A percentile compares a stretch with the other conserved stretches of the same genome.
These are phyloP conservation scores for Amphiprion ocellaris DNA, from an alignment of 2,113 vertebrate genomes.

Conservation along the genomic window DNA sequence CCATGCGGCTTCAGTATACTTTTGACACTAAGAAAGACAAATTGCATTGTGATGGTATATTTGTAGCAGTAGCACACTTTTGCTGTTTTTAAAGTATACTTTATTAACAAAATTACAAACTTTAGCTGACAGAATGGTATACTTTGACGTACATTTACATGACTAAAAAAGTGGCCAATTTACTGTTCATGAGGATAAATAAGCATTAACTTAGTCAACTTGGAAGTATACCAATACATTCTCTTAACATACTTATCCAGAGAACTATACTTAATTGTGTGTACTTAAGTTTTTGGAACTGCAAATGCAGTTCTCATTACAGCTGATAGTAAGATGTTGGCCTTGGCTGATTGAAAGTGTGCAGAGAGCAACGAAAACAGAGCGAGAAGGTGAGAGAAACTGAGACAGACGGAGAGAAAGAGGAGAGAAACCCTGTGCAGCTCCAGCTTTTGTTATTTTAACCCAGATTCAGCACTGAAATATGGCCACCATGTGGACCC, in stretches of 20 bases:
- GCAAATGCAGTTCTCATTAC: constrained; percentile 17
- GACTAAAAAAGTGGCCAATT: too few species aligned
- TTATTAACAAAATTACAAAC: neutral
- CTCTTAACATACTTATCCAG: neutral
- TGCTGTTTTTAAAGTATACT: neutral
- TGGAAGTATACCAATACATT: neutral
- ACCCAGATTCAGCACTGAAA: constrained; percentile 80
- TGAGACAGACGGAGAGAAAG: constrained; percentile 24
- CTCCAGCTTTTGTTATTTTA: constrained; percentile 78
- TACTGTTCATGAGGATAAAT: too few species aligned
- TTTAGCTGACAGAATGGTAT: too few species aligned
- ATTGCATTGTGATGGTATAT: too few species aligned
- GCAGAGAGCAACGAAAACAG: constrained; percentile 41
- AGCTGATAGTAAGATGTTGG: constrained; percentile 38
- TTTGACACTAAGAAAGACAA: too few species aligned
- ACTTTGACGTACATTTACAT: too few species aligned
- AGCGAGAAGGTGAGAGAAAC: constrained; percentile 57
- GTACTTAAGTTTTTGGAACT: neutral
- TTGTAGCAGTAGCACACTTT: too few species aligned
- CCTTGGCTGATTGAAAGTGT: constrained; percentile 44
- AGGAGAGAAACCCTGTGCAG: constrained; percentile 42
- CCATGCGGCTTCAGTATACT: too few species aligned
- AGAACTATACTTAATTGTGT: neutral
- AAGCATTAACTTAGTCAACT: neutral
- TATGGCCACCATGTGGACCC: constrained; percentile 79